Base-by-base conservation (phyloP, 1,140 invertebrate genomes). In the Leptestheria dahalacensis region DNA sequence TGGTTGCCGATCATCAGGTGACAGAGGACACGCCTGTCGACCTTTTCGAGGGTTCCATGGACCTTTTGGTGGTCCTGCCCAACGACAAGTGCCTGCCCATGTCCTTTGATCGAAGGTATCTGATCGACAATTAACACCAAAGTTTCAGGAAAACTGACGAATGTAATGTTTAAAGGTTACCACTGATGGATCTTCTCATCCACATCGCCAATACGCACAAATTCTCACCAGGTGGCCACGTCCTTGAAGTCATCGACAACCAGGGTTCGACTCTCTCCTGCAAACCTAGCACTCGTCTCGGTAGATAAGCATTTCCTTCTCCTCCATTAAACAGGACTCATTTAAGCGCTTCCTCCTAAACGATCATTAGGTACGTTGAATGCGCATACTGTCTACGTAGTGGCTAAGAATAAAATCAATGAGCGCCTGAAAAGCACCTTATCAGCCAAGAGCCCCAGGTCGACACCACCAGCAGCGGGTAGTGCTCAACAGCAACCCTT, bases 101-200 rank as follows among this genome's bases (percentile, higher is more conserved):
- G 69, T 79, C 78, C 47, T 81, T 85, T 2, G 79, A 84, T 65
- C 71, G 83, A 68, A 84, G 82, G 84, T 86, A 74, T n/a, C n/a
- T n/a, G n/a, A n/a, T n/a, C n/a, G n/a, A n/a, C n/a, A n/a, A n/a
- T n/a, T 71, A n/a, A 53, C 51, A 18, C 23, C 51, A 53, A 48
- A 48, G 20, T 20, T n/a, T 2, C n/a, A 48, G n/a, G n/a, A 2
- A 48, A 48, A 48, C 47, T 2, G 20, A 48, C 20, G 20, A 48
- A 48, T n/a, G 47, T n/a, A n/a, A n/a, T n/a, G n/a, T n/a, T n/a
- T n/a, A 21, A n/a, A 87, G 85, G 67, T 86, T 82, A 10, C 84
- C 85, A 28, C 86, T 89, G 83, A 84, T 87, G 81, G 86, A 88
- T 69, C 75, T 89, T 25, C 74, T 88, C 61, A 81, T 89, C 56